Conservation (phyloP, 2,797 vertebrate species). For the Mormyrus proboscirostris region DNA sequence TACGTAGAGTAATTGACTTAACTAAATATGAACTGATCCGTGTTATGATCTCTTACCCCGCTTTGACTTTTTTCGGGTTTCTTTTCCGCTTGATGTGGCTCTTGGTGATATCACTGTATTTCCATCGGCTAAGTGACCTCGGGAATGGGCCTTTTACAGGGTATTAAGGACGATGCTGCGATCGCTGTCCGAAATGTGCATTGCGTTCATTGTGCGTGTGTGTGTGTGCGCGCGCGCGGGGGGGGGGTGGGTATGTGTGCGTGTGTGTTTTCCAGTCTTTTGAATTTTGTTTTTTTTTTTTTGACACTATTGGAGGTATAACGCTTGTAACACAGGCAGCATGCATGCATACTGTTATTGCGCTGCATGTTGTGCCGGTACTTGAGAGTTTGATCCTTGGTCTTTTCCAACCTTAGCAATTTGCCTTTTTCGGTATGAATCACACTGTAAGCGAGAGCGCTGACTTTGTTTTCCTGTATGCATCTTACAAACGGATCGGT, state of each 20-base stretch:
- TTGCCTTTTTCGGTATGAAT: slow-evolving; percentile 25
- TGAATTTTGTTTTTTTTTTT: slow-evolving; percentile 9
- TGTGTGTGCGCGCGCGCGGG: background rate
- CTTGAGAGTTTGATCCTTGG: slow-evolving; percentile 28
- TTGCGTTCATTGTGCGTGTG: background rate
- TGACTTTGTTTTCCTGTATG: slow-evolving; percentile 17
- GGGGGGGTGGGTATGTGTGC: background rate
- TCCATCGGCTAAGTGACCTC: slow-evolving; percentile 25
- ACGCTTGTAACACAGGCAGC: background rate
- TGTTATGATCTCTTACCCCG: slow-evolving; percentile 36
- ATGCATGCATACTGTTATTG: background rate
- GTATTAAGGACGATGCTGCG: slow-evolving; percentile 11
- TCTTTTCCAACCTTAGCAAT: background rate
- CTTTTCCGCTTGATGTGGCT: slow-evolving; percentile 31
- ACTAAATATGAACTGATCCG: slow-evolving; percentile 26
- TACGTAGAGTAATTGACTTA: slow-evolving; percentile 40
- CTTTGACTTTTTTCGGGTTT: slow-evolving; percentile 34
- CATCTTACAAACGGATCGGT: background rate
- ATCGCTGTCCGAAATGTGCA: slow-evolving; percentile 10
- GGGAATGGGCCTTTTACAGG: slow-evolving; percentile 22
- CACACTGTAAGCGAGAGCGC: slow-evolving; percentile 38
- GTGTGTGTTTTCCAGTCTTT: background rate
- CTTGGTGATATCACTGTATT: slow-evolving; percentile 33
- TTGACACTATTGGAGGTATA: background rate
- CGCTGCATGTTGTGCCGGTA: slow-evolving; percentile 33